Percentiles rank a stretch among this genome's conserved stretches.
phyloP scores from a whole-genome alignment of 2,888 invertebrate genomes.

The Leptothorax acervorum region DNA sequence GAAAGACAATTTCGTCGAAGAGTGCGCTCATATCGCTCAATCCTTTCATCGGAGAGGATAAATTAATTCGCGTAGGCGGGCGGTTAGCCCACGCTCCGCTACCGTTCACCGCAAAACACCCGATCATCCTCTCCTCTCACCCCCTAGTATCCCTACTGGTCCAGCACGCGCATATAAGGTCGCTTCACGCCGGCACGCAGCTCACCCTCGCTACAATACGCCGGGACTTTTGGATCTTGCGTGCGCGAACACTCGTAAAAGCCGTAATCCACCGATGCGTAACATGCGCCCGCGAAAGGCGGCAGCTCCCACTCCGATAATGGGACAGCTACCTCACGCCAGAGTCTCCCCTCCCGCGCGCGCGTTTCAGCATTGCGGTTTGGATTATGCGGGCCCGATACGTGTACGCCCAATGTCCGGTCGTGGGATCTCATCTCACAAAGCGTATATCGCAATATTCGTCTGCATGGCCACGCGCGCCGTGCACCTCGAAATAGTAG shows the following conservation, averaged over 20 bases:
- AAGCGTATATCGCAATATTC: not conserved
- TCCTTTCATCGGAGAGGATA: no score
- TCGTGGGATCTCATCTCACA: not conserved
- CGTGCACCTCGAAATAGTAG: not conserved
- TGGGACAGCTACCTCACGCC: no score
- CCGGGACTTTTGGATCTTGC: not conserved
- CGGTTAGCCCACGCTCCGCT: no score
- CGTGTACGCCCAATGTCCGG: not conserved
- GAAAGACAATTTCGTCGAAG: no score
- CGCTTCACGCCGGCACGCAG: not conserved
- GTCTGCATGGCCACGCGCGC: slow-evolving; percentile 7
- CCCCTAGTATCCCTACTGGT: not conserved
- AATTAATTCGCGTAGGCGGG: no score
- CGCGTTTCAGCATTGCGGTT: not conserved
- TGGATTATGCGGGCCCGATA: not conserved
- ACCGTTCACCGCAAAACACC: no score
- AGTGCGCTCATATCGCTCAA: no score
- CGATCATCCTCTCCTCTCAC: no score
- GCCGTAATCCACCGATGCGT: not conserved
- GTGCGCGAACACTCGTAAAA: not conserved
- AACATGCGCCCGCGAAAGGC: no score
- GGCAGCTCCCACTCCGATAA: no score
- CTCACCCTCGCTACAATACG: not conserved
- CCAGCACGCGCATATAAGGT: not conserved
- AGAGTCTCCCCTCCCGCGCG: no score